Base-by-base conservation (phyloP, 2,113 vertebrate species). In the Anseranas semipalmata region DNA sequence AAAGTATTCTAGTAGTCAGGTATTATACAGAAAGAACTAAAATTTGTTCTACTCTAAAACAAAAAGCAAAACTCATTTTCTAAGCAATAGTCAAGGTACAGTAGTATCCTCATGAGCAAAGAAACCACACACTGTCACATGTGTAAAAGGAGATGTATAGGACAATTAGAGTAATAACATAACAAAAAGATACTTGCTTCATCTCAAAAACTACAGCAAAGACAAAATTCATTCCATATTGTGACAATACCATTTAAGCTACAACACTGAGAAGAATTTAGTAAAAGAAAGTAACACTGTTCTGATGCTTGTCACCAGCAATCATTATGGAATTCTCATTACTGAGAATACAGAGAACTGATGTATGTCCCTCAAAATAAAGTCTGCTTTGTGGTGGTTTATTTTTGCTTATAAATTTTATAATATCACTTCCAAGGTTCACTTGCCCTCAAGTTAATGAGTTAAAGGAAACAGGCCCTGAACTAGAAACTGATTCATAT, bases 301-400 rank as follows among this genome's bases (percentile, higher is more conserved):
- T 66, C 35, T 89, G 22, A 53, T 59, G 15, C 6, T 46, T 41
- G 9, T 53, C 6, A 50, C 11, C 30, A 9, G 2, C 25, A 71
- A 83, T 79, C 16, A 14, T 7, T 68, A 2, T 5, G 15, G 7
- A 48, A 7, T 70, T 93, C 32, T 89, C 55, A 72, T 46, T 16
- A 63, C 25, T 43, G 50, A 80, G 24, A 45, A 66, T 56, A 73
- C 6, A 60, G 30, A 81, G 4, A 66, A 9, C 5, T 77, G 22
- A 43, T 8, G n/a, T 1, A 17, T 27, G 2, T 60, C 45, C 79
- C 18, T 56, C 15, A 70, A 91, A 93, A 85, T 11, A 50, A 17
- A 46, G 9, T 52, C 7, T 74, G 4, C 1, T 89, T 65, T 80
- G 9, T 32, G 14, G 14, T 9, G 3, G 0, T 1, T 2, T 45